phyloP scores from a whole-genome alignment of 2,113 vertebrate species.

The Chitala chitala region DNA sequence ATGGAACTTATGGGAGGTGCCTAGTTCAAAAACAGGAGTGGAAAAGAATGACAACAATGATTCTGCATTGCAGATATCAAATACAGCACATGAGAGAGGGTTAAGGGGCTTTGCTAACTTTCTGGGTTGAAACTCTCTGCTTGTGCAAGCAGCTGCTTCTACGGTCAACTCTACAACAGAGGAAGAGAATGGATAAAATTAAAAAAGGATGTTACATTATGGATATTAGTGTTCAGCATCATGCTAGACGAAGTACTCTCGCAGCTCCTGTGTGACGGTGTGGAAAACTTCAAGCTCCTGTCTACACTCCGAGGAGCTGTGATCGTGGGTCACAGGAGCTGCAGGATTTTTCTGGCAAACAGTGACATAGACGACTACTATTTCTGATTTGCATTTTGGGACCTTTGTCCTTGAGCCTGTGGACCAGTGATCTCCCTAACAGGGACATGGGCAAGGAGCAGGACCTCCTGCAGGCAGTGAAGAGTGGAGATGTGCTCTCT shows the following conservation, averaged over 20 bases:
- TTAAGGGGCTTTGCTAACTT: not conserved
- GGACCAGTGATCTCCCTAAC: conserved; percentile 12
- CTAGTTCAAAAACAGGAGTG: not conserved
- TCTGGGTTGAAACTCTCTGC: not conserved
- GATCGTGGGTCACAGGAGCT: too few species aligned
- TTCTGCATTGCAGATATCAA: not conserved
- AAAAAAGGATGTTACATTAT: too few species aligned
- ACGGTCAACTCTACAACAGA: not conserved
- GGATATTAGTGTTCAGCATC: too few species aligned
- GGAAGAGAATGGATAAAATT: too few species aligned
- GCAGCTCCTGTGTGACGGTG: too few species aligned
- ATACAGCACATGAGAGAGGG: not conserved
- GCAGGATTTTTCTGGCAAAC: not conserved
- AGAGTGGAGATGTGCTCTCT: conserved; percentile 58
- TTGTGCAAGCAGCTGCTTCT: not conserved
- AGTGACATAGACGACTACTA: not conserved
- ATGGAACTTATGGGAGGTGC: not conserved
- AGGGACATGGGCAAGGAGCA: conserved; percentile 65
- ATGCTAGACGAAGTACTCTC: too few species aligned
- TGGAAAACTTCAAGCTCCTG: too few species aligned
- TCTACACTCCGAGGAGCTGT: too few species aligned
- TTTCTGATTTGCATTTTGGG: not conserved
- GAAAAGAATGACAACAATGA: not conserved
- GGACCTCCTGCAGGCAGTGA: conserved; percentile 68
- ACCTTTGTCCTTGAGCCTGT: not conserved